Base-by-base conservation (phyloP, 2,888 invertebrate genomes). In the Anticlea derivata region DNA sequence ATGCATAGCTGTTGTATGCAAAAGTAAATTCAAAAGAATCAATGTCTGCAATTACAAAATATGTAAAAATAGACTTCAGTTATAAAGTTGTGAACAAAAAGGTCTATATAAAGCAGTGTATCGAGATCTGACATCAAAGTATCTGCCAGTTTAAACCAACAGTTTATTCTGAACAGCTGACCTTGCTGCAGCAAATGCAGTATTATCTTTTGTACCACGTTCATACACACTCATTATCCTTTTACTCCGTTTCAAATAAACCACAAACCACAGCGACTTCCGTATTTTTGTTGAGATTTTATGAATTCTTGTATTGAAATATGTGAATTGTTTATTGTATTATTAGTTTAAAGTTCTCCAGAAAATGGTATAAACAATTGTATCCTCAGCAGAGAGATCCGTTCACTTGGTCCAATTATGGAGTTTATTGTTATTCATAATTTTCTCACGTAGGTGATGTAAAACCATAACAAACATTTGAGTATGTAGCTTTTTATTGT, bases 281-380 rank as follows among this genome's bases (percentile, higher is more conserved):
- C 79, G 70, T 68, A 73, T 66, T 73, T 78, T 80, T 75, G 75
- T 81, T 79, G 69, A 78, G 83, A 86, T 84, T 83, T 79, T 70
- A 60, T 54, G 55, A 59, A 73, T 70, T 73, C 65, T 68, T 65
- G 57, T 41, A 51, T 27, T 51, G 30, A 63, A 56, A 60, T 49
- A 52, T 30, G 31, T 45, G 40, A 56, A 52, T 49, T 55, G 53
- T 59, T 60, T 58, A 60, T 31, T 7, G 17, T 29, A 40, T 37
- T 39, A 17, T 37, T 33, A 10, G n/a, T n/a, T n/a, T n/a, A n/a
- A n/a, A n/a, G n/a, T n/a, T n/a, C n/a, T n/a, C n/a, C n/a, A n/a
- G n/a, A n/a, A n/a, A n/a, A n/a, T n/a, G 11, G 20, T 22, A 17
- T 11, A 11, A 20, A 50, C 43, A 45, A 39, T 40, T 24, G 38